Evolutionary conservation across 2,888 invertebrate genomes (phyloP).

Genomic region (Girardia tigrina): DNA sequence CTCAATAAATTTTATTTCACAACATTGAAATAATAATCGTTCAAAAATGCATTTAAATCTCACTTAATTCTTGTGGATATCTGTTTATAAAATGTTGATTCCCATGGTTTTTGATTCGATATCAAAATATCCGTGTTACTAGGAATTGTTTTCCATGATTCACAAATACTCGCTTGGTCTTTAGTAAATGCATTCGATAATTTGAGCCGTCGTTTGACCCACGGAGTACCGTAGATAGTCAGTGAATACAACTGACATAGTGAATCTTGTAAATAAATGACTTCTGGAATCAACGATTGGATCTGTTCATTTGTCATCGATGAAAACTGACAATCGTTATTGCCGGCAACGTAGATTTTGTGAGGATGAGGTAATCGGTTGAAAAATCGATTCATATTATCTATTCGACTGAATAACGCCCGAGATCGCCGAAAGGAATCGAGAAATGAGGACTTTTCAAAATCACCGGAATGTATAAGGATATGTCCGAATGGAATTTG

Average conservation of each 20-base stretch:
- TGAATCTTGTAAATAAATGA: conserved; percentile 43
- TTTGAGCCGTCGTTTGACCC: conserved; percentile 41
- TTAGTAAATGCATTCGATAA: conserved; percentile 41
- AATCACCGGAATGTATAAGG: conserved; percentile 45
- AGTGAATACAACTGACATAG: conserved; percentile 40
- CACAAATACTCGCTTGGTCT: conserved; percentile 38
- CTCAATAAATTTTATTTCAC: too few species aligned
- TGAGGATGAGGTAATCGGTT: conserved; percentile 41
- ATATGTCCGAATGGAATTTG: conserved; percentile 43
- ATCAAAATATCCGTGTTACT: conserved; percentile 42
- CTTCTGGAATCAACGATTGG: conserved; percentile 39
- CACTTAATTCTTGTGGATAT: conserved; percentile 32
- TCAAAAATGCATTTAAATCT: too few species aligned
- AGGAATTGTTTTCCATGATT: conserved; percentile 42
- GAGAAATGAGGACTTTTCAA: conserved; percentile 37
- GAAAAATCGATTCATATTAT: conserved; percentile 40
- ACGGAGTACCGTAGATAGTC: conserved; percentile 44
- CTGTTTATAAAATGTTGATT: conserved; percentile 36
- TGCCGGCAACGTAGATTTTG: conserved; percentile 45
- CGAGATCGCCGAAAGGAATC: conserved; percentile 38
- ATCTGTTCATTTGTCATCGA: conserved; percentile 38
- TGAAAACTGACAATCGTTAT: conserved; percentile 42
- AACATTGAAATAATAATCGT: too few species aligned
- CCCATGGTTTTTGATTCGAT: conserved; percentile 42
- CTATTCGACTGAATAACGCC: conserved; percentile 28